Evolutionary conservation across 2,797 vertebrate species (phyloP), one percentile per base, ranked within the genome.

Genomic region (Dendrocincla fuliginosa): DNA sequence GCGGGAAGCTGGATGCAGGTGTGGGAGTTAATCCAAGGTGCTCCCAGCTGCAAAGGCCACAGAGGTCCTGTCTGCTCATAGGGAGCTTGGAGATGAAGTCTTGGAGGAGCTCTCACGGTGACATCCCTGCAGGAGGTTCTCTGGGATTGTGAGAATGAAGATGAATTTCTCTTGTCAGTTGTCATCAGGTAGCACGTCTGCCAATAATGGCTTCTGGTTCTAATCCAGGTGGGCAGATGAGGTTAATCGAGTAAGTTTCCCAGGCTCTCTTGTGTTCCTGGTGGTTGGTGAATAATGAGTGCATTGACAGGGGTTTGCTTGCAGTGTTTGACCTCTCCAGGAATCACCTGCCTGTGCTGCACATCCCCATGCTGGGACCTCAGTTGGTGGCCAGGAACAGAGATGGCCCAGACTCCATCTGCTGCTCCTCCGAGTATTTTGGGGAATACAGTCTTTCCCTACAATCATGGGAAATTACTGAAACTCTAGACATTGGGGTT

Each of bases 1-100:
- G 76, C 0, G 1, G 8, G 73, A 7, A 63, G 32, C 28, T 0
- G 1, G 1, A 6, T 19, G n/a, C 10, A 0, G 74, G 28, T 18
- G 65, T 4, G 0, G 18, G 57, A 18, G 1, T 46, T 27, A 18
- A 52, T 55, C 37, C 7, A 3, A 30, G 9, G 49, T 0, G 5
- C 32, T 85, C 47, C 57, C 32, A 6, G 41, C n/a, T 86, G 92
- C 85, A 60, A 46, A 7, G 0, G 1, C 50, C 61, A 25, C 41
- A 18, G 28, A 63, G 57, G 11, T 64, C 22, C 64, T 10, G 15
- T 32, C 35, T n/a, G 67, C 33, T 42, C 3, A 0, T 1, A 11
- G 32, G 46, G 44, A 71, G 32, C 77, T 44, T 4, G 0, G 42
- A 50, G 56, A 11, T 23, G 52, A 41, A 30, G 25, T 35, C 69